Percentiles rank a stretch among this genome's conserved stretches.
These are phyloP conservation scores for Poeciliopsis infans DNA, from an alignment of 2,797 vertebrate genomes.

Conservation along the genomic window DNA sequence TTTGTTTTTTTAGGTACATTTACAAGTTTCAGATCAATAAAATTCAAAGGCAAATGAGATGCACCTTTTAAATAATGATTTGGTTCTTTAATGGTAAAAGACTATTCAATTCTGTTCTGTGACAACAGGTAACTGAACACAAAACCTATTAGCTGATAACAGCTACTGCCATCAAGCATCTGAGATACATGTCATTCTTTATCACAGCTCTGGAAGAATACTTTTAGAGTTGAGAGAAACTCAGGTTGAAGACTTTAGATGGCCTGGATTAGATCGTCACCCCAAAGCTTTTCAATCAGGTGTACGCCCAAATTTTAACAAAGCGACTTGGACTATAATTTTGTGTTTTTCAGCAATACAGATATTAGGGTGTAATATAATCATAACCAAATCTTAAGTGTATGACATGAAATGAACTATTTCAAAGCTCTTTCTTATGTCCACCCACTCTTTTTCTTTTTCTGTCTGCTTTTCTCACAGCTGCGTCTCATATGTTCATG, in stretches of 20 bases:
- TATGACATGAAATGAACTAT: conserved; percentile 53
- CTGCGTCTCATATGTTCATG: conserved; percentile 82
- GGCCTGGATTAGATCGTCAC: not conserved
- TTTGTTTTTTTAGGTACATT: not conserved
- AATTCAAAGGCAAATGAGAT: not conserved
- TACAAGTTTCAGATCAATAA: not conserved
- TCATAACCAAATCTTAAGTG: conserved; percentile 41
- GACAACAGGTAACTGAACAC: not conserved
- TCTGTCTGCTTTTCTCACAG: conserved; percentile 71
- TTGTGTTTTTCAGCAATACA: not conserved
- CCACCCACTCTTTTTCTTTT: conserved; percentile 54
- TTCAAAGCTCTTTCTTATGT: conserved; percentile 57
- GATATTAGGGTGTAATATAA: conserved; percentile 16
- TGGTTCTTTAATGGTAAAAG: not conserved
- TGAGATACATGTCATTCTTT: not conserved
- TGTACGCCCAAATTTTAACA: not conserved
- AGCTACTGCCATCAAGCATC: not conserved
- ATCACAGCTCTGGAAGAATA: not conserved
- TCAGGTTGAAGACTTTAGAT: not conserved
- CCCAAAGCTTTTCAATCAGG: not conserved
- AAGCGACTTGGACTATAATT: not conserved
- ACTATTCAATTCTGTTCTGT: not conserved
- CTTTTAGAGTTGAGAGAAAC: not conserved
- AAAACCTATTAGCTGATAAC: not conserved
- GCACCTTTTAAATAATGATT: not conserved